A percentile compares a stretch with the other conserved stretches of the same genome.
Evolutionary conservation across 2,888 invertebrate species (phyloP).

Genomic region (Gastracanthus pulcherrimus): DNA sequence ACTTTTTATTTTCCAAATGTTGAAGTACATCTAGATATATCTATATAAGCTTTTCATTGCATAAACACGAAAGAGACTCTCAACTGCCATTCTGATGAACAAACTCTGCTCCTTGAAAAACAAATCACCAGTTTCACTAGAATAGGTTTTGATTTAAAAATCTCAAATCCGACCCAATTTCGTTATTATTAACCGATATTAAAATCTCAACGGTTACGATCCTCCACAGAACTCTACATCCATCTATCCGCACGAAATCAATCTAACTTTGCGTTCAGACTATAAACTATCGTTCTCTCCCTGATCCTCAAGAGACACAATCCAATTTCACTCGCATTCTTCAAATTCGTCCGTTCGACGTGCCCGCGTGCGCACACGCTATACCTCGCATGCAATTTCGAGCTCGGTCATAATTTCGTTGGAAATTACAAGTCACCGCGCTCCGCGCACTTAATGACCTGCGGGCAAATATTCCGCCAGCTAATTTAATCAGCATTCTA

Average conservation of each 20-base stretch:
- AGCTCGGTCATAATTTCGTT: conserved; percentile 16
- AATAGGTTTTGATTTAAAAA: too few relatives aligned
- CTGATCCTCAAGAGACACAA: conserved; percentile 2
- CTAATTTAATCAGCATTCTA: conserved; percentile 40
- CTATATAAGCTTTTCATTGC: too few relatives aligned
- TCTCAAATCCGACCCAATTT: too few relatives aligned
- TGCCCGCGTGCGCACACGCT: neutral
- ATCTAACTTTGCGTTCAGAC: neutral
- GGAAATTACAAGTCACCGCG: conserved; percentile 16
- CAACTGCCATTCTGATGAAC: too few relatives aligned
- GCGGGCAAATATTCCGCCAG: conserved; percentile 7
- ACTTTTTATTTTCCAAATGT: too few relatives aligned
- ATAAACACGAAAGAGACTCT: too few relatives aligned
- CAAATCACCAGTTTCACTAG: neutral
- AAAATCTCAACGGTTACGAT: too few relatives aligned
- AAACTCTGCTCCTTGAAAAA: neutral
- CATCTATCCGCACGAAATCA: too few relatives aligned
- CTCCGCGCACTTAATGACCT: neutral
- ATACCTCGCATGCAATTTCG: conserved; percentile 10
- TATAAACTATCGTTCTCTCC: neutral
- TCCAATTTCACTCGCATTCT: conserved; percentile 31
- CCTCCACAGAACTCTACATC: too few relatives aligned
- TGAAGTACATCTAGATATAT: too few relatives aligned
- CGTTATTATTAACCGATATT: too few relatives aligned
- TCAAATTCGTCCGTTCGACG: neutral